A percentile compares a stretch with the other conserved stretches of the same genome.
phyloP scores from a whole-genome alignment of 1,140 invertebrate genomes.

The Macrostomum lignano region DNA sequence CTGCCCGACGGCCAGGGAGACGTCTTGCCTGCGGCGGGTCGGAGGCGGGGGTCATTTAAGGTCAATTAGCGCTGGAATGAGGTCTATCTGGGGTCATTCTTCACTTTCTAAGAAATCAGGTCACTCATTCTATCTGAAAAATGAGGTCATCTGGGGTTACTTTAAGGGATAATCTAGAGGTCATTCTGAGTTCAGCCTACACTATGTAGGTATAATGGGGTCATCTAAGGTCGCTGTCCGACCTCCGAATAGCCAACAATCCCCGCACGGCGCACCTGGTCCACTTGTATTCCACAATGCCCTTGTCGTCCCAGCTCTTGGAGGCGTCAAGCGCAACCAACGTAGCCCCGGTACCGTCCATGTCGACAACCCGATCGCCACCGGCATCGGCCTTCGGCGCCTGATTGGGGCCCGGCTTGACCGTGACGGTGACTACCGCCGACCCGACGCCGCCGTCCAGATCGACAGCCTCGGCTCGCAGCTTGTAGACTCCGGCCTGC shows the following conservation, averaged over 20 bases:
- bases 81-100: not conserved
- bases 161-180: too few relatives aligned
- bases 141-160: too few relatives aligned
- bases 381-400: slow-evolving; percentile 58
- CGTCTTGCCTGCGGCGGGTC: not conserved
- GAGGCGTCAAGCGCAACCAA: slow-evolving; percentile 54
- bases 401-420: slow-evolving; percentile 62
- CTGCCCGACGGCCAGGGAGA: slow-evolving; percentile 11
- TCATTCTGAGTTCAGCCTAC: too few relatives aligned
- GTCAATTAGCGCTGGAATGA: slow-evolving; percentile 1
- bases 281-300: slow-evolving; percentile 56
- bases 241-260: slow-evolving; percentile 39
- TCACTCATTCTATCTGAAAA: too few relatives aligned
- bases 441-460: too few relatives aligned
- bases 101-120: not conserved
- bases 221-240: too few relatives aligned
- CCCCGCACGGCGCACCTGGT: slow-evolving; percentile 41
- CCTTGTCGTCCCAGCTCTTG: slow-evolving; percentile 53
- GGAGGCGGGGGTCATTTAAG: not conserved
- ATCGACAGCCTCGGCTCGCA: too few relatives aligned
- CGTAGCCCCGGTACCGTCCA: slow-evolving; percentile 35
- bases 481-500: too few relatives aligned
- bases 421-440: too few relatives aligned
- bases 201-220: too few relatives aligned
- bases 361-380: slow-evolving; percentile 33